These are phyloP conservation scores for Gulo gulo DNA, from an alignment of 2,113 vertebrate genomes.

Conservation along the genomic window DNA sequence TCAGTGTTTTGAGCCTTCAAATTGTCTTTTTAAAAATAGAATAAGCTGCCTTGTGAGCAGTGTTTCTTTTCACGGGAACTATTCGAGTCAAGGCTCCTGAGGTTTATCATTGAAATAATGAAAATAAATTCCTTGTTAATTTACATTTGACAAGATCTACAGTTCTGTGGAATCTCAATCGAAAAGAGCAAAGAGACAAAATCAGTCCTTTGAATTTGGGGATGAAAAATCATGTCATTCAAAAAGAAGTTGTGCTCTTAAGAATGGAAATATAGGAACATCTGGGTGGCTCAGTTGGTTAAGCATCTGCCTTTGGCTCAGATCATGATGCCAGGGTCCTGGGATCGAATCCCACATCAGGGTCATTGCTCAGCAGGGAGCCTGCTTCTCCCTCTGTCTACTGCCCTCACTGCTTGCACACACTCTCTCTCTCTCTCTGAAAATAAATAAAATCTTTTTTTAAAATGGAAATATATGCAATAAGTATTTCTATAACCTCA, in stretches of 20 bases:
- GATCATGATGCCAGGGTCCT: too few species aligned
- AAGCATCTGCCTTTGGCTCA: too few species aligned
- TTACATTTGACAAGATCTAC: neutral
- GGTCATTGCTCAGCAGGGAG: too few species aligned
- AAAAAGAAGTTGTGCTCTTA: neutral
- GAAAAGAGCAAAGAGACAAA: neutral
- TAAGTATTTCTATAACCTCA: neutral
- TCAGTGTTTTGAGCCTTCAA: neutral
- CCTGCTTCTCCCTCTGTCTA: too few species aligned
- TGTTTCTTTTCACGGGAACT: neutral
- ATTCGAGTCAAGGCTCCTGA: neutral
- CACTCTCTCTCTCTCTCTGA: too few species aligned
- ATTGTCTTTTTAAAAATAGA: constrained; percentile 17
- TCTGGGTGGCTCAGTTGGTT: too few species aligned
- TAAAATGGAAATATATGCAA: neutral
- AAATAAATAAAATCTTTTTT: too few species aligned
- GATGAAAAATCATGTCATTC: neutral
- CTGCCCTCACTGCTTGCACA: too few species aligned
- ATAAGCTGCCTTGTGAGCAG: neutral
- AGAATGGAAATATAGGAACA: neutral
- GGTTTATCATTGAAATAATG: neutral
- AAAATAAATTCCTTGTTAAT: neutral
- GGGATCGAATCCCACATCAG: too few species aligned
- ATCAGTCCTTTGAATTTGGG: neutral
- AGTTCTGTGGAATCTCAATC: neutral